phyloP scores from a whole-genome alignment of 92 coral and sea anemone species.

The Parazoanthus darwini region DNA sequence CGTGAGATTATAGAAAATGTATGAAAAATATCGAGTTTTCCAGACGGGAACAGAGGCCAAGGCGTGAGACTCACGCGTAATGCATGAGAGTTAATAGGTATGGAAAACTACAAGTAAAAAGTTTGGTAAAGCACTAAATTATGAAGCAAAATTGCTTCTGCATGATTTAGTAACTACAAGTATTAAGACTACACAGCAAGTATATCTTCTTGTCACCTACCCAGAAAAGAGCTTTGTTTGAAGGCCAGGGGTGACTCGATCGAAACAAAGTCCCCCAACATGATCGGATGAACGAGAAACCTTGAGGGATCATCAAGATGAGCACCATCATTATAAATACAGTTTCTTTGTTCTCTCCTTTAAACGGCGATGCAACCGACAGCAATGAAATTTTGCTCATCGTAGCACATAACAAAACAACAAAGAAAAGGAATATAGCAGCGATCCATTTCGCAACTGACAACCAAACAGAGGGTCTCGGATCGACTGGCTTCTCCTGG shows the following conservation, averaged over 20 bases:
- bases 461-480: constrained; percentile 70
- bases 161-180: not conserved
- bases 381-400: constrained; percentile 82
- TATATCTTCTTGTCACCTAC: constrained; percentile 50
- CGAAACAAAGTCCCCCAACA: constrained; percentile 71
- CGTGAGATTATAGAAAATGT: no score
- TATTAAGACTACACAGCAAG: no score
- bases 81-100: no score
- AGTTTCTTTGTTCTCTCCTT: constrained; percentile 53
- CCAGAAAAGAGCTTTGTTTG: constrained; percentile 64
- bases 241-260: constrained; percentile 77
- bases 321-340: constrained; percentile 79
- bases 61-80: no score
- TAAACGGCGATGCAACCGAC: constrained; percentile 51
- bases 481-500: constrained; percentile 53
- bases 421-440: constrained; percentile 62
- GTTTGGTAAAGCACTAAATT: not conserved
- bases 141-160: not conserved
- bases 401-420: constrained; percentile 73
- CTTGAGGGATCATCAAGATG: constrained; percentile 80
- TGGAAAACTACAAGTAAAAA: no score
- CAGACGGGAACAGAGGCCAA: no score
- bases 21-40: no score
- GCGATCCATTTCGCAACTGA: constrained; percentile 69
- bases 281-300: constrained; percentile 58